phyloP scores from a whole-genome alignment of 2,113 vertebrate genomes.

The Lota lota region DNA sequence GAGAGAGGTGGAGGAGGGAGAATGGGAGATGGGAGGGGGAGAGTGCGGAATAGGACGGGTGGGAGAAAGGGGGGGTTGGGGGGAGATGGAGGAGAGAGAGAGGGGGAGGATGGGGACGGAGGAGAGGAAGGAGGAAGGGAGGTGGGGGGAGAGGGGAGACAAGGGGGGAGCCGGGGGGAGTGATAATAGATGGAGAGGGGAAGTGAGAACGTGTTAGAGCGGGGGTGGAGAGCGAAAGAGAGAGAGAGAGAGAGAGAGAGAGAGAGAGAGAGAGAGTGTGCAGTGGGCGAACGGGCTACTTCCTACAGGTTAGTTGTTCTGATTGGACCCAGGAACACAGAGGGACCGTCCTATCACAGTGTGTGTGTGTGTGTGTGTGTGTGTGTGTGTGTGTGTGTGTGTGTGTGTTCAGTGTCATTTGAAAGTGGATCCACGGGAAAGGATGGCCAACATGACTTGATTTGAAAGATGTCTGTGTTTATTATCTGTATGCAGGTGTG shows the following conservation, averaged over 20 bases:
- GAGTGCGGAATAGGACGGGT: conserved; percentile 13
- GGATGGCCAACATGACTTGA: too few species aligned
- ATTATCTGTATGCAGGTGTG: too few species aligned
- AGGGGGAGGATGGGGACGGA: conserved; percentile 22
- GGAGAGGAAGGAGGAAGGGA: conserved; percentile 21
- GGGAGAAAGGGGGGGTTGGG: conserved; percentile 18
- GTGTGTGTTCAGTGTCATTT: neutral
- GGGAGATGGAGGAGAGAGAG: conserved; percentile 31
- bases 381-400: neutral
- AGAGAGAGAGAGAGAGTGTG: neutral
- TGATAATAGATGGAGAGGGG: conserved; percentile 26
- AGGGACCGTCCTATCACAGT: neutral
- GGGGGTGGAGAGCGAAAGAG: conserved; percentile 13
- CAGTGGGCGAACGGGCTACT: neutral
- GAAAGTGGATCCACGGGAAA: too few species aligned
- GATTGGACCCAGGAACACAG: too few species aligned
- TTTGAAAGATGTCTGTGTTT: too few species aligned
- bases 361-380: too few species aligned
- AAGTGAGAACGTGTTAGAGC: conserved; percentile 36
- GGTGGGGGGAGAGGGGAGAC: conserved; percentile 9
- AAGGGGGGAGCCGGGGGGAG: conserved; percentile 26
- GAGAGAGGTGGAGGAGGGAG: too few species aligned
- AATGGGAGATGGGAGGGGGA: conserved; percentile 28
- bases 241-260: neutral
- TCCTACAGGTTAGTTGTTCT: too few species aligned